Conservation (phyloP, 2,888 invertebrate species). For the Crematogaster levior region DNA sequence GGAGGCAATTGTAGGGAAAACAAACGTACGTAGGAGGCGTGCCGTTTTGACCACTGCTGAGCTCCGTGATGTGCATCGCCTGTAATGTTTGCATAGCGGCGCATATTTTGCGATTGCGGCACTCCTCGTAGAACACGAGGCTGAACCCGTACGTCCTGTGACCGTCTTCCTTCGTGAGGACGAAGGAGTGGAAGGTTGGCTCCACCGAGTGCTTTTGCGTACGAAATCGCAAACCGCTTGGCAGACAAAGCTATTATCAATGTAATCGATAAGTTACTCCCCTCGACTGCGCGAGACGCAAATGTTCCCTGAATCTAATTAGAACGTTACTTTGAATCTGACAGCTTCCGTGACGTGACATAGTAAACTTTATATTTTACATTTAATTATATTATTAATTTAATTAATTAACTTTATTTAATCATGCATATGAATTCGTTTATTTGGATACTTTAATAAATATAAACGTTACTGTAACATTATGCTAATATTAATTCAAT, state of each 20-base stretch:
- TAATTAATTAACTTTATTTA: conserved; percentile 8
- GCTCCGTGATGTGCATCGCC: conserved; percentile 96
- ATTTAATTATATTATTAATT: conserved; percentile 8
- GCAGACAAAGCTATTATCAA: conserved; percentile 93
- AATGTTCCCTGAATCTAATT: conserved; percentile 32
- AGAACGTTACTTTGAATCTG: not conserved
- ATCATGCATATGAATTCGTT: not conserved
- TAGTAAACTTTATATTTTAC: not conserved
- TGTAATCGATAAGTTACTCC: conserved; percentile 53
- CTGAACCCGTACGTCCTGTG: conserved; percentile 97
- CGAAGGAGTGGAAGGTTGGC: conserved; percentile 97
- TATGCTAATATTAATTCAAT: too few relatives aligned
- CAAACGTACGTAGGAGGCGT: conserved; percentile 83
- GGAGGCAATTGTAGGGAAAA: conserved; percentile 10
- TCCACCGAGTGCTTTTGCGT: conserved; percentile 96
- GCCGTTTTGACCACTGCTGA: conserved; percentile 91
- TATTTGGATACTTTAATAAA: too few relatives aligned
- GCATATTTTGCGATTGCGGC: conserved; percentile 96
- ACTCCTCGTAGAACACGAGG: conserved; percentile 98
- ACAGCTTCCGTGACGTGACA: not conserved
- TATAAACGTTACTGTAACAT: too few relatives aligned
- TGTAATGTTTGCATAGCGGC: conserved; percentile 98
- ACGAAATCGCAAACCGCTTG: conserved; percentile 96
- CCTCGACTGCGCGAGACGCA: not conserved
- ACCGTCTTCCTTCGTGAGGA: conserved; percentile 98